Evolutionary conservation across 2,797 vertebrate species (phyloP).

Genomic region (Ctenopoma kingsleyae): DNA sequence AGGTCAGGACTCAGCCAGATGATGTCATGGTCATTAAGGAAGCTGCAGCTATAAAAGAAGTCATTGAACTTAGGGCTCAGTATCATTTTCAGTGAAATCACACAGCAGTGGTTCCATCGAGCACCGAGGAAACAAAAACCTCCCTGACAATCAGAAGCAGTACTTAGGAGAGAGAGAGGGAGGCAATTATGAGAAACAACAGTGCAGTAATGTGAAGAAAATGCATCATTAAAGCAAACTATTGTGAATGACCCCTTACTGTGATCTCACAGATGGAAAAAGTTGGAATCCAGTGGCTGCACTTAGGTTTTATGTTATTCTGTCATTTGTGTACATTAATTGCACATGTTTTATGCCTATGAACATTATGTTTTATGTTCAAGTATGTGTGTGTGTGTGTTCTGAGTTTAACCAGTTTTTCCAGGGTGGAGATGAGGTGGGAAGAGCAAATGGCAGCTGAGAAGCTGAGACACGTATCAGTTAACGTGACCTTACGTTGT

Average conservation of each 20-base stretch:
- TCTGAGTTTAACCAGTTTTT: too few species aligned
- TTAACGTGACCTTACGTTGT: too few species aligned
- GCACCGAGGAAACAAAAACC: conserved; percentile 30
- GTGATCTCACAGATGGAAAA: not conserved
- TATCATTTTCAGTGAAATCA: conserved; percentile 75
- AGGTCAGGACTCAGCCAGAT: conserved; percentile 71
- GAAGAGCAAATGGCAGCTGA: too few species aligned
- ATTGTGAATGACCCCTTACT: too few species aligned
- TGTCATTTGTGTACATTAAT: too few species aligned
- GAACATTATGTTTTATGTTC: too few species aligned
- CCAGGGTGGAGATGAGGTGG: not conserved
- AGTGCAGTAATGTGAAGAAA: not conserved
- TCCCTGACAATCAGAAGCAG: conserved; percentile 31
- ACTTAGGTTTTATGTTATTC: not conserved
- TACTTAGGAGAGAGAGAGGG: not conserved
- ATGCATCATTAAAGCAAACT: not conserved
- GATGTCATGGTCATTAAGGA: conserved; percentile 81
- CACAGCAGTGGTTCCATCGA: conserved; percentile 57
- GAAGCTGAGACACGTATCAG: too few species aligned
- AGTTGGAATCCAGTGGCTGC: too few species aligned
- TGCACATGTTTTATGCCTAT: not conserved
- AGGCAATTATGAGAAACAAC: conserved; percentile 7
- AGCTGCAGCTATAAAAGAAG: conserved; percentile 79
- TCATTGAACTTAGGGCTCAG: conserved; percentile 70
- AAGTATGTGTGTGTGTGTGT: too few species aligned